Base-by-base conservation (phyloP, 2,888 invertebrate species). In the Proisotoma minuta region DNA sequence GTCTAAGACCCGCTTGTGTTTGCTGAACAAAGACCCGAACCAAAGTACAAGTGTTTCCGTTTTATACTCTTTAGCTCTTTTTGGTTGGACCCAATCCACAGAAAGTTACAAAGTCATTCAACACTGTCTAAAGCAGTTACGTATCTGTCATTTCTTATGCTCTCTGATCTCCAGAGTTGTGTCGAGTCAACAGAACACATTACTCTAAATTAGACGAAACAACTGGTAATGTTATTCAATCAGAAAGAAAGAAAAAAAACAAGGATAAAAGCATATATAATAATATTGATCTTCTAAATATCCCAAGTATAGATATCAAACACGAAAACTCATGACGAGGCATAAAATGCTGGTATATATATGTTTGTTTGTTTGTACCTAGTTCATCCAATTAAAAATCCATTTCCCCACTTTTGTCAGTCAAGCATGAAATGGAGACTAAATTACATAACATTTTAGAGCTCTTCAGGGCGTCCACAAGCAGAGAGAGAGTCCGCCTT, bases 401-500 rank as follows among this genome's bases (percentile, higher is more conserved):
- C 26, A 51, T 51, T 51, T 27, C 51, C 4, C n/a, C 51, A 50
- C 26, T 51, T 24, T 27, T 43, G 43, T 43, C 43, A 5, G 10
- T 43, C 51, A 49, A 22, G 49, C 49, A 51, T 51, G 51, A 51
- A 51, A 51, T 51, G 27, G 51, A 49, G 49, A 27, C 51, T 26
- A 27, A 26, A 51, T 24, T 26, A 27, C 51, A 43, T 12, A 12
- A 20, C 43, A 43, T 15, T 43, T 34, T 15, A 12, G 43, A 43
- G 20, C 43, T 54, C 53, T 22, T 28, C 48, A 64, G 58, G 60
- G 60, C 63, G 63, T 58, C 51, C 52, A 28, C 63, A 18, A 20
- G 20, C 47, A 40, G 8, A 49, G 40, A 54, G 59, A 49, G 20
- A 59, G 60, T 59, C 68, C 68, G 65, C 68, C 68, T 63, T 65